A percentile compares a stretch with the other conserved stretches of the same genome.
These are phyloP conservation scores for Carcharodon carcharias DNA, from an alignment of 2,797 vertebrate genomes.

Conservation along the genomic window DNA sequence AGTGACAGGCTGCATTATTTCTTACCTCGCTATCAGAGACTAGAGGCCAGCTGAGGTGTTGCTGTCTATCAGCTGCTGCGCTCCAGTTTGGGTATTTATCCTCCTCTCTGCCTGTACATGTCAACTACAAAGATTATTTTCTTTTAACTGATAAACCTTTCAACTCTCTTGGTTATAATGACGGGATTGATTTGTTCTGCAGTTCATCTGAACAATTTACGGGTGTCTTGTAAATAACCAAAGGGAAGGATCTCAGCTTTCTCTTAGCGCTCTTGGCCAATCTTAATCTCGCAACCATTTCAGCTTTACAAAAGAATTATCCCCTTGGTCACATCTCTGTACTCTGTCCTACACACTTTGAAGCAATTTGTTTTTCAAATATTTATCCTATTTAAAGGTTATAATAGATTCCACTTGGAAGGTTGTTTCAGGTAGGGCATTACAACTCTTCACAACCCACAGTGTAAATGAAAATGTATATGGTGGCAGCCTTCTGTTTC, in stretches of 20 bases:
- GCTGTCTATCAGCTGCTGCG: not conserved
- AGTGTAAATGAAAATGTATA: no score
- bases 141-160: not conserved
- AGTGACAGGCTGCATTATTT: not conserved
- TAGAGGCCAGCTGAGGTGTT: not conserved
- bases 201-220: not conserved
- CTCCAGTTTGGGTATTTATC: not conserved
- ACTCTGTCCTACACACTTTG: no score
- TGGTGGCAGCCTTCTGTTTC: no score
- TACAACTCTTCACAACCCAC: no score
- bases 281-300: not conserved
- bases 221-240: not conserved
- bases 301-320: not conserved
- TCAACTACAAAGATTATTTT: not conserved
- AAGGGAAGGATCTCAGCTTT: not conserved
- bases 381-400: not conserved
- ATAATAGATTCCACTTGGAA: not conserved
- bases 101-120: no score
- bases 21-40: not conserved
- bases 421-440: not conserved
- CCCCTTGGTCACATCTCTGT: not conserved
- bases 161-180: not conserved
- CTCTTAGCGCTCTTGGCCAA: not conserved
- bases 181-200: not conserved
- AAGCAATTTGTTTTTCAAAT: not conserved